Evolutionary conservation across 2,888 invertebrate genomes (phyloP), one percentile per base, ranked within the genome.

Genomic region (Arctia plantaginis): DNA sequence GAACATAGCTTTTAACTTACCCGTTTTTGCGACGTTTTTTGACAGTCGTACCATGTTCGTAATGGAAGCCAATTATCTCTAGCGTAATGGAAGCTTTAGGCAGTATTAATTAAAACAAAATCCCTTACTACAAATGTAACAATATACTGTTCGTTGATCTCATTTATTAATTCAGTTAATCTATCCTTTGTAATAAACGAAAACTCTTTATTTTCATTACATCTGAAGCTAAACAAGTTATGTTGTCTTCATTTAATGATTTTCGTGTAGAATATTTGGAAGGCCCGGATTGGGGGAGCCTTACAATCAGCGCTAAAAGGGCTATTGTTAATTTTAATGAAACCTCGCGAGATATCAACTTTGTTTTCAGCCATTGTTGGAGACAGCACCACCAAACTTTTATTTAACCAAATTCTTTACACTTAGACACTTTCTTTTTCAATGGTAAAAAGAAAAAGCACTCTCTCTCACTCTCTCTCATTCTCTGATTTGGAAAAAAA

Each of bases 251-350:
- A 77, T 81, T 84, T 80, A 78, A 83, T 77, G 82, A 82, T 82
- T 80, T 82, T 81, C 78, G 72, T 72, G 79, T 72, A 71, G 71
- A 79, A 81, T 82, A 82, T 85, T 79, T 74, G 73, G 73, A 67
- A 75, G 80, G 73, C 69, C 76, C 78, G 81, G 69, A 77, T 73
- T 71, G 75, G 76, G 73, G 62, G 59, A 69, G 77, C 23, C 44
- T 70, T 70, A 85, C 86, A 88, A 87, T 87, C 85, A 81, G 65
- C 79, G 80, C 79, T 85, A 84, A 87, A 84, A 85, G 87, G 85
- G 82, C 80, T 83, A 85, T 88, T 88, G 88, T 88, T 81, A 84
- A 81, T 84, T 83, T 88, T 87, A 88, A 87, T 88, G 88, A 86
- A 88, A 87, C 80, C 82, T 73, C 74, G 75, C 74, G 77, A 82